phyloP scores from a whole-genome alignment of 2,888 invertebrate genomes.

The Erynnis tages region DNA sequence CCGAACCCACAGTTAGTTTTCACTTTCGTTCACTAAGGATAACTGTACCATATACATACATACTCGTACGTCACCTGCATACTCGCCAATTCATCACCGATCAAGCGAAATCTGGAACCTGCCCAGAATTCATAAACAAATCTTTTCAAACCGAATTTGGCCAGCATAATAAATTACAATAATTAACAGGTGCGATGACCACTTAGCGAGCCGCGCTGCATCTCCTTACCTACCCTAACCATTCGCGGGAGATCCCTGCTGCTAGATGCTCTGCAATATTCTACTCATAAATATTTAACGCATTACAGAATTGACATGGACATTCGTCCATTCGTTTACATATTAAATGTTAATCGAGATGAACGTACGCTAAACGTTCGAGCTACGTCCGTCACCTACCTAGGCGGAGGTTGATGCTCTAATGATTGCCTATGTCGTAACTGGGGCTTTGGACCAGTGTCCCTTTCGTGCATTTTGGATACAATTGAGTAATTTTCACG shows the following conservation, averaged over 20 bases:
- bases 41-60: constrained; percentile 76
- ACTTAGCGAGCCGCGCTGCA: too few relatives aligned
- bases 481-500: constrained; percentile 72
- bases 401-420: constrained; percentile 71
- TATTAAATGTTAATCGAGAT: constrained; percentile 56
- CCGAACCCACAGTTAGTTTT: constrained; percentile 78
- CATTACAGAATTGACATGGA: constrained; percentile 26
- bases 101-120: constrained; percentile 53
- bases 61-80: constrained; percentile 40
- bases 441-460: constrained; percentile 65
- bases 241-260: constrained; percentile 10
- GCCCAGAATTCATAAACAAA: constrained; percentile 50
- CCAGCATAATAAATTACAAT: background rate
- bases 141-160: constrained; percentile 26
- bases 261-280: constrained; percentile 12
- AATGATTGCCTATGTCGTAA: constrained; percentile 67
- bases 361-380: constrained; percentile 44
- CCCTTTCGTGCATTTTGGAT: constrained; percentile 75
- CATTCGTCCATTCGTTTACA: constrained; percentile 42
- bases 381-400: constrained; percentile 51
- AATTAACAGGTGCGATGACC: background rate
- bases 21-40: constrained; percentile 81
- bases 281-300: constrained; percentile 17
- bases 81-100: constrained; percentile 43
- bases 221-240: background rate